These are phyloP conservation scores for Tragopan temminckii DNA, from an alignment of 2,797 vertebrate species.

Conservation along the genomic window DNA sequence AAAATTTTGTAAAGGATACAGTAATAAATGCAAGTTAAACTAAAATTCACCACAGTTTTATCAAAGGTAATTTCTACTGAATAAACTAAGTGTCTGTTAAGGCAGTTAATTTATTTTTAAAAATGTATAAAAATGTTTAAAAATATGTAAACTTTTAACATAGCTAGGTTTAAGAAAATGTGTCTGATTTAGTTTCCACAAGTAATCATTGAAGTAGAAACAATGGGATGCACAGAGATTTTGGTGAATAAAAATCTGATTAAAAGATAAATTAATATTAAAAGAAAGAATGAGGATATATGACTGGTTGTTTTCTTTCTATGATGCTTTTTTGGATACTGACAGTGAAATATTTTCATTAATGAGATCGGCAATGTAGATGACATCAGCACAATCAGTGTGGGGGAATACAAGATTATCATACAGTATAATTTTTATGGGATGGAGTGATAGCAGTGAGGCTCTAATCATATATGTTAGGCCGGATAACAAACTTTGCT, in stretches of 20 bases:
- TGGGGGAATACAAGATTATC: not conserved
- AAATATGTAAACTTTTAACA: fast-evolving
- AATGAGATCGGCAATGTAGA: not conserved
- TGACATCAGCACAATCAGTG: not conserved
- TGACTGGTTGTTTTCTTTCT: not conserved
- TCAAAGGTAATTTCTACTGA: not conserved
- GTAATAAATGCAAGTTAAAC: not conserved
- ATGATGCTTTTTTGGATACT: not conserved
- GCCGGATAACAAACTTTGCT: not conserved
- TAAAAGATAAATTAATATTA: not conserved
- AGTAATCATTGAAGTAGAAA: not conserved
- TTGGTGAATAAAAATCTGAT: not conserved
- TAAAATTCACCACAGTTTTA: not conserved
- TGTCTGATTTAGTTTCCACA: not conserved
- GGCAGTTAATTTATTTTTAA: not conserved
- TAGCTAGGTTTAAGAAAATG: not conserved
- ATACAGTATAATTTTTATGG: not conserved
- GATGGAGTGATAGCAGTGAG: not conserved
- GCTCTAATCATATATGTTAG: not conserved
- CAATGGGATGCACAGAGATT: not conserved
- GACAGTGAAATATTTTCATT: not conserved
- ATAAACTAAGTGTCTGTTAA: not conserved
- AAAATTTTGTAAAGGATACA: not conserved
- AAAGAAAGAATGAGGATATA: not conserved
- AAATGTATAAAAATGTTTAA: too few species aligned